Conservation (phyloP, 2,888 invertebrate genomes). For the Ariolimax columbianus region DNA sequence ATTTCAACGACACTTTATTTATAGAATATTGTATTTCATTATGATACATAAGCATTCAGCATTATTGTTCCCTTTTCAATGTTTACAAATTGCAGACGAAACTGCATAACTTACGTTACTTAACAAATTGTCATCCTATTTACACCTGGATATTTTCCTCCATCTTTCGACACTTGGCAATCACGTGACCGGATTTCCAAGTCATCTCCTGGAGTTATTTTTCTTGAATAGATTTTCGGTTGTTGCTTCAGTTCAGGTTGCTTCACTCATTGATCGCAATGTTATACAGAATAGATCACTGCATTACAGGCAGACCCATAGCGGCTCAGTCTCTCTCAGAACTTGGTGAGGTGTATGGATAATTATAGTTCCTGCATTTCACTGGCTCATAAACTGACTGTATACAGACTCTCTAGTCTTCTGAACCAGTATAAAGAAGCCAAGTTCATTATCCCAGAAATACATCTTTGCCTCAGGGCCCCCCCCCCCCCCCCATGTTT, state of each 20-base stretch:
- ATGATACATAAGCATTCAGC: not conserved
- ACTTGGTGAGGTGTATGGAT: too few relatives aligned
- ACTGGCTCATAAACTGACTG: too few relatives aligned
- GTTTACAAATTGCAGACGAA: not conserved
- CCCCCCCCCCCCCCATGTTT: too few relatives aligned
- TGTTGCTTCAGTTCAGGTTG: not conserved
- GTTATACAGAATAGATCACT: too few relatives aligned
- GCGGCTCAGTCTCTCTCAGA: too few relatives aligned
- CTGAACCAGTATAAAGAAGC: too few relatives aligned
- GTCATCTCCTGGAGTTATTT: not conserved
- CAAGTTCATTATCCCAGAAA: too few relatives aligned
- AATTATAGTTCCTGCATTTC: too few relatives aligned
- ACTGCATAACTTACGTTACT: constrained; percentile 12
- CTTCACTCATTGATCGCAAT: too few relatives aligned
- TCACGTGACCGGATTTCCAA: constrained; percentile 55
- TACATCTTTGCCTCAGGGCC: too few relatives aligned
- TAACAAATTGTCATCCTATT: constrained; percentile 27
- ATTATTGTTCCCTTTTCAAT: not conserved
- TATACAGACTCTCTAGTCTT: too few relatives aligned
- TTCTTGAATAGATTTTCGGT: not conserved
- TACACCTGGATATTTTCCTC: constrained; percentile 37
- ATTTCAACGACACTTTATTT: not conserved
- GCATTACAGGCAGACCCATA: too few relatives aligned
- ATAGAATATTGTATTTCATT: not conserved
- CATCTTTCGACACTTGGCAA: constrained; percentile 59